Percentiles rank a stretch among this genome's conserved stretches.
Evolutionary conservation across 2,888 invertebrate species (phyloP).

Genomic region (Cosmopolites sordidus): DNA sequence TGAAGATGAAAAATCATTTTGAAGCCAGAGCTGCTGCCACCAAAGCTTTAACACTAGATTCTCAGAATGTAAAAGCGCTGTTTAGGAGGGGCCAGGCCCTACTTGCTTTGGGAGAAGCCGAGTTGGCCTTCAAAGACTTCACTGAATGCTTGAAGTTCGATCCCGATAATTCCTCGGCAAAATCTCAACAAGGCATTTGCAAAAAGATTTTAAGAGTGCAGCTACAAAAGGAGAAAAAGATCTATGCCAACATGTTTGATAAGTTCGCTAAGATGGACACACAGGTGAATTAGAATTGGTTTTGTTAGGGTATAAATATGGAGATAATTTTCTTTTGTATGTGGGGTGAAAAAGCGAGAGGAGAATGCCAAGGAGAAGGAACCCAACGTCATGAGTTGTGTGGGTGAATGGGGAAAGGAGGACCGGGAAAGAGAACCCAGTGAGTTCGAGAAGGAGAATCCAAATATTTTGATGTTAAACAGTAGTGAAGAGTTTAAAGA

Average conservation of each 20-base stretch:
- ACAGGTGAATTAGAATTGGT: slow-evolving; percentile 53
- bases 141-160: slow-evolving; percentile 70
- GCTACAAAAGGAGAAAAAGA: slow-evolving; percentile 74
- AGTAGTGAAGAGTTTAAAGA: slow-evolving; percentile 71
- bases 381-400: slow-evolving; percentile 69
- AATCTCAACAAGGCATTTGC: slow-evolving; percentile 69
- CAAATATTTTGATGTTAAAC: slow-evolving; percentile 71
- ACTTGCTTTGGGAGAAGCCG: slow-evolving; percentile 71
- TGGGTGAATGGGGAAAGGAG: slow-evolving; percentile 70
- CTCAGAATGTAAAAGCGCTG: slow-evolving; percentile 79
- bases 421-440: slow-evolving; percentile 68
- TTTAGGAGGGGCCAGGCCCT: slow-evolving; percentile 82
- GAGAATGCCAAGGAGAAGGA: slow-evolving; percentile 62
- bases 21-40: slow-evolving; percentile 72
- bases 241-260: slow-evolving; percentile 94
- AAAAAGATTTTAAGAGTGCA: slow-evolving; percentile 70
- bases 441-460: slow-evolving; percentile 74
- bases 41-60: slow-evolving; percentile 70
- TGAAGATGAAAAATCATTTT: slow-evolving; percentile 67
- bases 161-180: slow-evolving; percentile 85
- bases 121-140: slow-evolving; percentile 75
- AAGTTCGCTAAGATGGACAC: slow-evolving; percentile 80
- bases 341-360: slow-evolving; percentile 56
- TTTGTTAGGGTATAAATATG: background rate
- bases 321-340: background rate